Base-by-base conservation (phyloP, 2,797 vertebrate genomes). In the Staurois parvus region DNA sequence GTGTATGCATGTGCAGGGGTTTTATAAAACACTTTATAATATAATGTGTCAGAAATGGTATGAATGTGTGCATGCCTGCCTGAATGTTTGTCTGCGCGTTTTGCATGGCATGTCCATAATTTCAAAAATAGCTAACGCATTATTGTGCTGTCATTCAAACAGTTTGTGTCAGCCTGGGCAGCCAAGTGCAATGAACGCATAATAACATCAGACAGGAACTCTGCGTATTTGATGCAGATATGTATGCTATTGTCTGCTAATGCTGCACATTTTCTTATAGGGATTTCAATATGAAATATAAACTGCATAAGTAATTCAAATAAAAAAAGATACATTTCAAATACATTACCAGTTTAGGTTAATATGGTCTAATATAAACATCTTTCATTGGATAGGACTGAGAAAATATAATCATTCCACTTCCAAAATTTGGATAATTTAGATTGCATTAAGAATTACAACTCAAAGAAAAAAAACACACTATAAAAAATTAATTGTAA, bases 171-270 rank as follows among this genome's bases (percentile, higher is more conserved):
- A 66, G 64, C 15, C 4, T 12, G 68, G 66, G 48, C 64, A 81
- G 10, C 26, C 19, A 28, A 88, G 11, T 26, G 28, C 7, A 84
- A 1, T 32, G 72, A 85, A 45, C 0, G 0, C 37, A 74, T 86
- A 69, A 64, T 72, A 32, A 73, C 13, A 73, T n/a, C 21, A 48
- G 76, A 87, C 72, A 88, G 73, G 70, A 0, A n/a, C 0, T 77
- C 84, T 72, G 30, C 0, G 15, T 85, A 70, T 52, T 40, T 17
- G 0, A 40, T 75, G 75, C 68, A 72, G 68, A 72, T 72, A 72
- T 72, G 10, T 5, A 19, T 48, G 72, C 13, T 64, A 1, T 6
- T 64, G 52, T 28, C 28, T 66, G 26, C 64, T 15, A 66, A 66
- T 66, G 26, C 64, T 66, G 64, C 26, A 28, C 64, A 66, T 66